Percentiles rank a stretch among this genome's conserved stretches.
phyloP scores from a whole-genome alignment of 2,888 invertebrate genomes.

The Lasioglossum villosulum region DNA sequence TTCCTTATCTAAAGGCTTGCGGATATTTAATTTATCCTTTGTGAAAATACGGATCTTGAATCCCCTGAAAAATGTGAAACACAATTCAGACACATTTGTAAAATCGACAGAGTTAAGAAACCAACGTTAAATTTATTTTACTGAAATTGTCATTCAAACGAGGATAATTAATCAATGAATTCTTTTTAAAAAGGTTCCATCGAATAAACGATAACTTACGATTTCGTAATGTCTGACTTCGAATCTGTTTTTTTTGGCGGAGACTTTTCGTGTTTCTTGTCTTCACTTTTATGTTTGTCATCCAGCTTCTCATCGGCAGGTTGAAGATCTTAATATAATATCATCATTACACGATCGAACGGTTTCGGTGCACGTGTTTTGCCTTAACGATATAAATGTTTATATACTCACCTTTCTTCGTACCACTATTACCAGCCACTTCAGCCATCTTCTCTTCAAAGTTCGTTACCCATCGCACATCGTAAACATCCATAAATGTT shows the following conservation, averaged over 20 bases:
- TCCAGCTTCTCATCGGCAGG: conserved; percentile 71
- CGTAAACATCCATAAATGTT: conserved; percentile 84
- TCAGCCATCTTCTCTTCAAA: conserved; percentile 83
- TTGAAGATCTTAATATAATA: conserved; percentile 69
- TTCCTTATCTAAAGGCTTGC: conserved; percentile 72
- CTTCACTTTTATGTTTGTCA: conserved; percentile 76
- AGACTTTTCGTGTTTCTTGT: conserved; percentile 75
- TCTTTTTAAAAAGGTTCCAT: not conserved
- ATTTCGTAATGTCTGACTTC: conserved; percentile 74
- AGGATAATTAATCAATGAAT: not conserved
- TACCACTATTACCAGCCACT: conserved; percentile 70
- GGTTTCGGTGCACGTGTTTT: conserved; percentile 12
- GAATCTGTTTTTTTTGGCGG: conserved; percentile 73
- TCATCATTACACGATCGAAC: conserved; percentile 34
- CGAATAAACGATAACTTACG: conserved; percentile 71
- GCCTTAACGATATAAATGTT: conserved; percentile 24
- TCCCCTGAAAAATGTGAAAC: conserved; percentile 72
- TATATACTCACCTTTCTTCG: conserved; percentile 81
- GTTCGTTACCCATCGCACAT: conserved; percentile 83
- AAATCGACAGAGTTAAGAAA: not conserved
- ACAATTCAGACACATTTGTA: not conserved
- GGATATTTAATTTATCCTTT: conserved; percentile 80
- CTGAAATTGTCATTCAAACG: conserved; percentile 1
- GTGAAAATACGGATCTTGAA: conserved; percentile 82
- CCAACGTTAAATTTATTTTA: not conserved